Evolutionary conservation across 2,888 invertebrate genomes (phyloP).

Genomic region (Andrena chrysosceles): DNA sequence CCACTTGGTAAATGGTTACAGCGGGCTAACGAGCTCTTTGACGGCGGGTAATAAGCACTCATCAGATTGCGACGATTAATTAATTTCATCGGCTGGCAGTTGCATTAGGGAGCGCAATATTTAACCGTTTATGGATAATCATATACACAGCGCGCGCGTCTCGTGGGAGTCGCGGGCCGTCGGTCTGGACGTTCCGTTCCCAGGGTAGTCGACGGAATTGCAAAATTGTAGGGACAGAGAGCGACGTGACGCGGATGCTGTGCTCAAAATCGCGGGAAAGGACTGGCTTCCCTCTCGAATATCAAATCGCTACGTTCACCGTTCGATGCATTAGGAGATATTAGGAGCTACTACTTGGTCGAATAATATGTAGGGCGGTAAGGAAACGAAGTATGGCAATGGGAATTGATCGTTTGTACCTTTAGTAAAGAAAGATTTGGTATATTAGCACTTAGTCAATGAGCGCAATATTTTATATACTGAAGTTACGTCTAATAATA

Average conservation of each 20-base stretch:
- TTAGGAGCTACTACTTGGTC: not conserved
- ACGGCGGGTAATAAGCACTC: conserved; percentile 39
- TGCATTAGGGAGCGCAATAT: conserved; percentile 47
- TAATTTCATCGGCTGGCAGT: conserved; percentile 53
- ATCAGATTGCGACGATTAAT: conserved; percentile 45
- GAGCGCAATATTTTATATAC: no score
- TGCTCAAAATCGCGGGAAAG: conserved; percentile 45
- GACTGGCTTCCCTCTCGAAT: conserved; percentile 22
- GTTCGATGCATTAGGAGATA: conserved; percentile 32
- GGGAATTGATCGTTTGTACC: no score
- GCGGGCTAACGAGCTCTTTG: conserved; percentile 26
- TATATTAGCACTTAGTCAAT: no score
- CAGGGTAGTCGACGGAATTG: conserved; percentile 46
- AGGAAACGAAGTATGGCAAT: no score
- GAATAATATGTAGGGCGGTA: no score
- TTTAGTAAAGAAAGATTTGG: no score
- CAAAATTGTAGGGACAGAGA: conserved; percentile 37
- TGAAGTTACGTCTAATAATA: no score
- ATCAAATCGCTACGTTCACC: conserved; percentile 29
- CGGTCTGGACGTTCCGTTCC: conserved; percentile 50
- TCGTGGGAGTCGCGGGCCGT: conserved; percentile 55
- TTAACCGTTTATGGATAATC: conserved; percentile 66
- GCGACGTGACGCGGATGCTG: not conserved
- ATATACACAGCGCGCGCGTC: conserved; percentile 51
- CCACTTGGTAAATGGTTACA: conserved; percentile 5